phyloP scores from a whole-genome alignment of 2,888 invertebrate genomes.

The Diaphora mendica region DNA sequence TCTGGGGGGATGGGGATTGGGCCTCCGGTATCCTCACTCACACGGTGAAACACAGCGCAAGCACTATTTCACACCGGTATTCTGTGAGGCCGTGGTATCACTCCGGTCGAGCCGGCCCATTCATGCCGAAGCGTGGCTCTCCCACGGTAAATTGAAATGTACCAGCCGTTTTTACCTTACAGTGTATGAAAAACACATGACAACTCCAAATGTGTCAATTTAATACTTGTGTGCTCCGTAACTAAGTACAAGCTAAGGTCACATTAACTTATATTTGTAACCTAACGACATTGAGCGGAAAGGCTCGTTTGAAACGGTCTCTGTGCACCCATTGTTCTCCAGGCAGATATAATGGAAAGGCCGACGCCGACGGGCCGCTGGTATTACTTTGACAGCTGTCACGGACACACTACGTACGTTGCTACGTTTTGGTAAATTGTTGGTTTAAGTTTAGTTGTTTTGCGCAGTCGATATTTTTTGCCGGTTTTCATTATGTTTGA shows the following conservation, averaged over 20 bases:
- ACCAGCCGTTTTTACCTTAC: background rate
- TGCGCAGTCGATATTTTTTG: background rate
- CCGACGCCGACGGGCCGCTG: too few relatives aligned
- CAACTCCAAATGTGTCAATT: background rate
- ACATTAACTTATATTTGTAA: background rate
- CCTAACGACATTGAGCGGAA: background rate
- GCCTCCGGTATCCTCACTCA: too few relatives aligned
- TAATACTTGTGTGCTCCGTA: background rate
- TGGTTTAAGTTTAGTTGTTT: background rate
- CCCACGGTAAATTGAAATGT: too few relatives aligned
- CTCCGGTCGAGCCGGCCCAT: too few relatives aligned
- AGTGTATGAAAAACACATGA: background rate
- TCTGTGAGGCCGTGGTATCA: too few relatives aligned
- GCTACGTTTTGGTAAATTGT: background rate
- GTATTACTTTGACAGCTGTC: conserved; percentile 9
- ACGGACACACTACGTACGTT: background rate
- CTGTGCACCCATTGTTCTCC: background rate
- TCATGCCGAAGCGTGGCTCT: too few relatives aligned
- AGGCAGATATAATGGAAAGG: background rate
- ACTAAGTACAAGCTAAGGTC: background rate
- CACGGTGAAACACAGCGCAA: too few relatives aligned
- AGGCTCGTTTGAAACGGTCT: background rate
- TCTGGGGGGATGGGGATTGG: too few relatives aligned
- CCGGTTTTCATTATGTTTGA: background rate
- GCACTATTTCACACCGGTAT: too few relatives aligned